These are phyloP conservation scores for Coreius guichenoti DNA, from an alignment of 2,797 vertebrate species.

Conservation along the genomic window DNA sequence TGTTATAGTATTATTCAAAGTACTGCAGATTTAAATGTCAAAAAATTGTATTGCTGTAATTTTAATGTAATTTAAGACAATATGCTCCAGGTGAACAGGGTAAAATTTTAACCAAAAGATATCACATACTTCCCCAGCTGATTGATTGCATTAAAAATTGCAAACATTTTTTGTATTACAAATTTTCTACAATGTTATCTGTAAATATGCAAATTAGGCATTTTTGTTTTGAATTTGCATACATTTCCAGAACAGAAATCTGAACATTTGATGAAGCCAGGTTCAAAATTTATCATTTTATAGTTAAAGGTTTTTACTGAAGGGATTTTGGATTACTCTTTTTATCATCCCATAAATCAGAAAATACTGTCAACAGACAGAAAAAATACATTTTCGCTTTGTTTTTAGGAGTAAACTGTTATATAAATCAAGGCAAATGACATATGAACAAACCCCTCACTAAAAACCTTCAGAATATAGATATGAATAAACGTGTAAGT, in stretches of 20 bases:
- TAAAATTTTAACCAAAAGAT: too few relatives aligned
- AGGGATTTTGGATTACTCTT: not conserved
- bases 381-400: not conserved
- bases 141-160: not conserved
- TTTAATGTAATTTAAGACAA: not conserved
- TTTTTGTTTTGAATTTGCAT: not conserved
- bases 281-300: not conserved
- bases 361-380: not conserved
- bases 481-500: constrained; percentile 7
- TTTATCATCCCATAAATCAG: not conserved
- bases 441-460: not conserved
- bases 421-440: not conserved
- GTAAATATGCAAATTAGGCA: not conserved
- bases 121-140: not conserved
- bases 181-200: not conserved
- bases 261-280: not conserved
- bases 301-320: not conserved
- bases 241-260: not conserved
- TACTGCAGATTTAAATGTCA: not conserved
- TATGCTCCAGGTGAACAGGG: not conserved
- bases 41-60: not conserved
- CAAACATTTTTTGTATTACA: not conserved
- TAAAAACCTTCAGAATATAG: not conserved
- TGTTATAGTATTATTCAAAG: too few relatives aligned
- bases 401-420: not conserved